Evolutionary conservation across 2,113 vertebrate genomes (phyloP).

Genomic region (Sceloporus tristichus): DNA sequence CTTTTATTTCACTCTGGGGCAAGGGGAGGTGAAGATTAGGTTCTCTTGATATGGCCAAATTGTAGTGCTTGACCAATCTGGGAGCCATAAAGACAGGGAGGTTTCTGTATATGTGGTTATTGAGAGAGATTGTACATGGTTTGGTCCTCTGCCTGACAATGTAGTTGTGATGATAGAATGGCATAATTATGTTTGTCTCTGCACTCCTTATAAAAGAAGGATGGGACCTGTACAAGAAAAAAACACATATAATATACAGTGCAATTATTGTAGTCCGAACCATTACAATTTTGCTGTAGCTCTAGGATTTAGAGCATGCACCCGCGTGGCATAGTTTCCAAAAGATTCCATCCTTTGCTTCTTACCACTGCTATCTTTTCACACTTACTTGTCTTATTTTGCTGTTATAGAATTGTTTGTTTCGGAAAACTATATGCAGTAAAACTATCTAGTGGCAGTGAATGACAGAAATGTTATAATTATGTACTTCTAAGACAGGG

Average conservation of each 20-base stretch:
- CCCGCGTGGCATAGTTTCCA: not conserved
- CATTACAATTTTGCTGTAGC: not conserved
- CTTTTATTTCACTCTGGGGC: not conserved
- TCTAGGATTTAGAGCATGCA: slow-evolving; percentile 15
- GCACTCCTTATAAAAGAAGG: not conserved
- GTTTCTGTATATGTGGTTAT: not conserved
- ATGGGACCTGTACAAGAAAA: slow-evolving; percentile 4
- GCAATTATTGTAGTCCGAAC: slow-evolving; percentile 12
- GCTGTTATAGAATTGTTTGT: slow-evolving; percentile 21
- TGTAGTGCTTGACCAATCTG: not conserved
- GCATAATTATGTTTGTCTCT: not conserved
- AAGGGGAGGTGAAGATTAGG: not conserved
- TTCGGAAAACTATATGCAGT: not conserved
- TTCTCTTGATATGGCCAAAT: not conserved
- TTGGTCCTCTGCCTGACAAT: not conserved
- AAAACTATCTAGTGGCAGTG: slow-evolving; percentile 41
- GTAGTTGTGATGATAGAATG: not conserved
- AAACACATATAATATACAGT: not conserved
- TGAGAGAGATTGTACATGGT: not conserved
- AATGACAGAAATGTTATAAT: slow-evolving; percentile 66
- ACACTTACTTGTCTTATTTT: slow-evolving; percentile 31
- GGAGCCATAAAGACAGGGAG: not conserved
- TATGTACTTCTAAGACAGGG: slow-evolving; percentile 87
- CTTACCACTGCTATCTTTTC: slow-evolving; percentile 22
- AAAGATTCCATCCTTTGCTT: slow-evolving; percentile 5